Evolutionary conservation across 2,888 invertebrate species (phyloP).

Genomic region (Xestia xanthographa): DNA sequence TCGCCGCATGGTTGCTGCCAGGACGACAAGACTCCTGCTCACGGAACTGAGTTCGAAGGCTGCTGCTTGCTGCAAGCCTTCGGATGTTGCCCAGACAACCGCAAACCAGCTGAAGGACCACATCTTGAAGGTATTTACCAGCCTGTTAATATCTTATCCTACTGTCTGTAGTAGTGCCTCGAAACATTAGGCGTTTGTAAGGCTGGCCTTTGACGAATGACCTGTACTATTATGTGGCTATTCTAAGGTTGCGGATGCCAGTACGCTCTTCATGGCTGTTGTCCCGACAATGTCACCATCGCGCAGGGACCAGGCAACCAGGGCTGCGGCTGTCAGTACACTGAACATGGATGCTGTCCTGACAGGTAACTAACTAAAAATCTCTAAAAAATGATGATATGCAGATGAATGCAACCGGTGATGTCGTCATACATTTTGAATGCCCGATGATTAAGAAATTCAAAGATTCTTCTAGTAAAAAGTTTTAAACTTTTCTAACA

Average conservation of each 20-base stretch:
- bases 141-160: background rate
- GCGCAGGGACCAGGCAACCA: conserved; percentile 95
- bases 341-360: conserved; percentile 95
- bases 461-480: background rate
- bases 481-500: background rate
- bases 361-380: conserved; percentile 90
- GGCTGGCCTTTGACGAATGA: too few relatives aligned
- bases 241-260: conserved; percentile 94
- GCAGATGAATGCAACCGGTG: background rate
- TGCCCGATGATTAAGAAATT: background rate
- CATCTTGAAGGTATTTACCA: conserved; percentile 90
- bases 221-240: background rate
- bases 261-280: conserved; percentile 95
- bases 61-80: conserved; percentile 93
- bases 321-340: conserved; percentile 95
- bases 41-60: conserved; percentile 95
- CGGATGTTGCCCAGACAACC: conserved; percentile 98
- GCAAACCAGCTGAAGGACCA: conserved; percentile 95
- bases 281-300: conserved; percentile 95
- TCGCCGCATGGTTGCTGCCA: conserved; percentile 96
- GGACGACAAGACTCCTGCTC: conserved; percentile 95
- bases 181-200: background rate
- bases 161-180: background rate
- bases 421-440: background rate
- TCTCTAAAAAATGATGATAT: background rate